These are phyloP conservation scores for Hydrozoanthus tunicans DNA, from an alignment of 64 coral and sea anemone genomes.

Conservation along the genomic window DNA sequence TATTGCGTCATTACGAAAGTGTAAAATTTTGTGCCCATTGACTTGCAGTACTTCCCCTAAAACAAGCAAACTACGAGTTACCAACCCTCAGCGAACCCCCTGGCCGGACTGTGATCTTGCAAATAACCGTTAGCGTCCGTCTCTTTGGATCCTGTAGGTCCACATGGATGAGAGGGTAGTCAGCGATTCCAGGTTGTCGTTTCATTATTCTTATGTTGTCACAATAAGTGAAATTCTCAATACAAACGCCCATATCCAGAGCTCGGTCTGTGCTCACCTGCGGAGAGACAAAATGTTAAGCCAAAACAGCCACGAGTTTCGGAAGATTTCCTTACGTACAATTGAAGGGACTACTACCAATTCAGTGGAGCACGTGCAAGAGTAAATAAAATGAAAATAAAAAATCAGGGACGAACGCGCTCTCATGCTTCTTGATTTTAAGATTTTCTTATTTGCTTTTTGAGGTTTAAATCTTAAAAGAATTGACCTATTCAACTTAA, in stretches of 20 bases:
- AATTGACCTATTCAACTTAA: too few relatives aligned
- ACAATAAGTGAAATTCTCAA: slow-evolving; percentile 84
- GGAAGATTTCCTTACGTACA: too few relatives aligned
- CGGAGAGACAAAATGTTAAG: not conserved
- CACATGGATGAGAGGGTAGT: slow-evolving; percentile 73
- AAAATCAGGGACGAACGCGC: too few relatives aligned
- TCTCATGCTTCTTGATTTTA: too few relatives aligned
- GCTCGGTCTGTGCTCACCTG: slow-evolving; percentile 75
- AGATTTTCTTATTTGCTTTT: too few relatives aligned
- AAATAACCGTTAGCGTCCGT: slow-evolving; percentile 73
- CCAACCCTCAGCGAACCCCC: slow-evolving; percentile 82
- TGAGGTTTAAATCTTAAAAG: too few relatives aligned
- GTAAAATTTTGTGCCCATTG: too few relatives aligned
- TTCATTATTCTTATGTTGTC: slow-evolving; percentile 78
- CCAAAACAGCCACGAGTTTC: too few relatives aligned
- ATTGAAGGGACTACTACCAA: not conserved
- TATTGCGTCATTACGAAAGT: too few relatives aligned
- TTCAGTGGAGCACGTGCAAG: not conserved
- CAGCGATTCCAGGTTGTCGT: slow-evolving; percentile 45
- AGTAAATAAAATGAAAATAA: too few relatives aligned
- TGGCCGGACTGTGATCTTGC: slow-evolving; percentile 71
- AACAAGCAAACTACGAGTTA: not conserved
- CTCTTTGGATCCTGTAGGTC: slow-evolving; percentile 78
- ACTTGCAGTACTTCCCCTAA: not conserved
- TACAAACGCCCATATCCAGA: slow-evolving; percentile 73